phyloP scores from a whole-genome alignment of 64 coral and sea anemone species.

The Acropora tenuis region DNA sequence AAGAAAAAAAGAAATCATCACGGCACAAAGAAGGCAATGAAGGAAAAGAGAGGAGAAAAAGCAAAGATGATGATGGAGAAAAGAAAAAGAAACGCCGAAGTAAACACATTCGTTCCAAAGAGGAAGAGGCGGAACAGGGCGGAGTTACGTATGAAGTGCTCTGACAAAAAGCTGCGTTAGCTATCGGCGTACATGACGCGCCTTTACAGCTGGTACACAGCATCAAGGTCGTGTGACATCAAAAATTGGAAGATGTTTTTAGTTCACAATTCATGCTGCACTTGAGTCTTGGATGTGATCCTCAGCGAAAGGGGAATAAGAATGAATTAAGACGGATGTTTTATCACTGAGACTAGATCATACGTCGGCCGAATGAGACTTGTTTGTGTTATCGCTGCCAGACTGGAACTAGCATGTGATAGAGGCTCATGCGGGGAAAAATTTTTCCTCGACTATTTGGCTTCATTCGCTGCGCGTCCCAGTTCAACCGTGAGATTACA shows the following conservation, averaged over 20 bases:
- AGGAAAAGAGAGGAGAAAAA: slow-evolving; percentile 41
- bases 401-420: too few species aligned
- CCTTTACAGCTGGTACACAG: background rate
- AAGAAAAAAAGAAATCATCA: slow-evolving; percentile 28
- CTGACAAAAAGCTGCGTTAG: slow-evolving; percentile 19
- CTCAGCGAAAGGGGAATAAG: background rate
- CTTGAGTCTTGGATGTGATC: background rate
- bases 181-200: background rate
- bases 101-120: slow-evolving; percentile 40
- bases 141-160: slow-evolving; percentile 54
- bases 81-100: slow-evolving; percentile 53
- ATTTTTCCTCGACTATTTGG: too few species aligned
- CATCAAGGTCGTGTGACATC: too few species aligned
- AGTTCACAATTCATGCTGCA: too few species aligned
- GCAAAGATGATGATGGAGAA: slow-evolving; percentile 42
- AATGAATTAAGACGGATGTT: background rate
- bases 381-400: too few species aligned
- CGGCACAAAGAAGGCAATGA: slow-evolving; percentile 47
- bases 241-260: too few species aligned
- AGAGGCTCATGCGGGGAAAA: too few species aligned
- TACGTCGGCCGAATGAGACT: background rate
- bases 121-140: background rate
- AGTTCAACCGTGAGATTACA: too few species aligned
- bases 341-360: background rate
- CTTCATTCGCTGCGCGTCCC: too few species aligned